Evolutionary conservation across 2,888 invertebrate species (phyloP), one percentile per base, ranked within the genome.

Genomic region (Dinocampus coccinellae): DNA sequence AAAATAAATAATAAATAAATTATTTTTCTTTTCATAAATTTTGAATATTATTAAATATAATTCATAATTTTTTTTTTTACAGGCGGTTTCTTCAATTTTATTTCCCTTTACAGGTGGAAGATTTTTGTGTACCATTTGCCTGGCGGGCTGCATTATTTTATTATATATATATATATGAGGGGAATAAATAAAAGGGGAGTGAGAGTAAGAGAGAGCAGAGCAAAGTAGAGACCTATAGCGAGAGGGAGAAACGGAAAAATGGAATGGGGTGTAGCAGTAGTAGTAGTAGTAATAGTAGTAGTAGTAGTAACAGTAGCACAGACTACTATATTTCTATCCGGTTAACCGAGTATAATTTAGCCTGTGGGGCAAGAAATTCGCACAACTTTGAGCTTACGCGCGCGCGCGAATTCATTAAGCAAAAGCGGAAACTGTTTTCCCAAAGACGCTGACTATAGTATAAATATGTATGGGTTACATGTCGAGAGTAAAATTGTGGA

Each of bases 281-380:
- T n/a, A n/a, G n/a, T n/a, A n/a, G n/a, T n/a, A n/a, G n/a, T n/a
- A n/a, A n/a, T n/a, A 22, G 33, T 29, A 52, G 53, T 60, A 57
- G 42, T 58, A 36, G 53, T 66, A 39, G n/a, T 36, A 52, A 36
- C 29, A 52, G 52, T 39, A 65, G 60, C 60, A 20, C 10, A 29
- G 53, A 16, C 39, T 26, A 60, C 47, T 63, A 68, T 68, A 47
- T 71, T 58, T 68, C 71, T 75, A 76, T 75, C 76, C 76, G 75
- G 73, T 76, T 74, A 77, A 76, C 74, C 77, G 76, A 71, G 72
- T 70, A 47, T 47, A 77, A 77, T 76, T 77, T 73, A 72, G 75
- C 72, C 77, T 74, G 20, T 55, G 55, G 72, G 67, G 58, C 63
- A 71, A 67, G 55, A 71, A 71, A 55, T 71, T 55, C 71, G 53